Conservation (phyloP, 1,140 invertebrate species). For the Ceratitis capitata region DNA sequence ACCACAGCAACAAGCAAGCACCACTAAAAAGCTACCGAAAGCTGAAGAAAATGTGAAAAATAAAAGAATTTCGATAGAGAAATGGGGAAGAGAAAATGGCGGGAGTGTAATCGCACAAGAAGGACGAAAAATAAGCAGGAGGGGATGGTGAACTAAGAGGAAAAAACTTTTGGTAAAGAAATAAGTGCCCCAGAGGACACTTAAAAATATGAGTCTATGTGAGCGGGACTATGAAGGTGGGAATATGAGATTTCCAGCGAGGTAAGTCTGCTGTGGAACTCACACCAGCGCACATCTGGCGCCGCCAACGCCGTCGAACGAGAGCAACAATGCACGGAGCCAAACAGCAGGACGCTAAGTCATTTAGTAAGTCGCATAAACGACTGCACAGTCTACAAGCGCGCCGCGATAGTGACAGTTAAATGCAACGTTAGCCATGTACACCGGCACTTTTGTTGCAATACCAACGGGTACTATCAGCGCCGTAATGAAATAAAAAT, state of each 20-base stretch:
- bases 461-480: background rate
- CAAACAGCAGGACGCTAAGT: background rate
- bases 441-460: background rate
- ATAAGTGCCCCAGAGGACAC: slow-evolving; percentile 64
- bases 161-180: slow-evolving; percentile 63
- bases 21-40: background rate
- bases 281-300: background rate
- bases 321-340: background rate
- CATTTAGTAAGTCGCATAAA: background rate
- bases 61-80: no score
- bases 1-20: slow-evolving; percentile 47
- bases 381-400: no score
- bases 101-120: slow-evolving; percentile 40
- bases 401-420: background rate
- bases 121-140: slow-evolving; percentile 14
- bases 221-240: no score
- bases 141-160: slow-evolving; percentile 43
- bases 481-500: slow-evolving; percentile 42
- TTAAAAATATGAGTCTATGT: slow-evolving; percentile 47
- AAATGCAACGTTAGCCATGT: slow-evolving; percentile 7
- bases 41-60: slow-evolving; percentile 17
- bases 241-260: background rate
- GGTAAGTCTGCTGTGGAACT: background rate
- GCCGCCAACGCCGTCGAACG: background rate
- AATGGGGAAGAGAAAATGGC: no score